Evolutionary conservation across 2,888 invertebrate species (phyloP).

Genomic region (Pilophorus perplexus): DNA sequence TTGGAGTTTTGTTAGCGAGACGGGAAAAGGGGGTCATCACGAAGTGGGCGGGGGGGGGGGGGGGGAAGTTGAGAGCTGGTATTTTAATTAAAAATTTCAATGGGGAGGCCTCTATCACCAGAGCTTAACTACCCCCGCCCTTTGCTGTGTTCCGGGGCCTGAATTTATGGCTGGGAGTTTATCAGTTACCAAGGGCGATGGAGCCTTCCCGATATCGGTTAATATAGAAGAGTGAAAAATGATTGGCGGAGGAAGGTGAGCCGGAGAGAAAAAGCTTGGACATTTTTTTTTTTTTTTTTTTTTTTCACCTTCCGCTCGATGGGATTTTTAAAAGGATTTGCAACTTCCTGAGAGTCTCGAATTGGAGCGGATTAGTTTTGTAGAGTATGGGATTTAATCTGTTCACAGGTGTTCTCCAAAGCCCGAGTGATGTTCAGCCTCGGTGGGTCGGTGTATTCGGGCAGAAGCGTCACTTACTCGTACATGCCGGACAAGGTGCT

Average conservation of each 20-base stretch:
- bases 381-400: too few relatives aligned
- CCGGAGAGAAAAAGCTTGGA: constrained; percentile 5
- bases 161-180: constrained; percentile 27
- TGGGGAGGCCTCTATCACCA: constrained; percentile 12
- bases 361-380: too few relatives aligned
- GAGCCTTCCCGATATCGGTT: constrained; percentile 1
- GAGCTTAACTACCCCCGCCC: constrained; percentile 18
- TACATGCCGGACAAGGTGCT: constrained; percentile 62
- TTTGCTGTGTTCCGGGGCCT: background rate
- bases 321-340: too few relatives aligned
- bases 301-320: background rate
- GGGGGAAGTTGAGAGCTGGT: background rate
- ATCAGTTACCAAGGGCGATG: constrained; percentile 1
- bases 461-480: constrained; percentile 58
- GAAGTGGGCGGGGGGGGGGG: too few relatives aligned
- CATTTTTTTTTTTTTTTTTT: background rate
- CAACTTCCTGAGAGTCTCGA: too few relatives aligned
- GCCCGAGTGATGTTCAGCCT: constrained; percentile 65
- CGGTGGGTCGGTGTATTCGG: constrained; percentile 59
- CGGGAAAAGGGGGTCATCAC: too few relatives aligned
- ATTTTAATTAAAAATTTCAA: constrained; percentile 26
- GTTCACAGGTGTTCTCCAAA: constrained; percentile 62
- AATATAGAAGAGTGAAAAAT: constrained; percentile 8
- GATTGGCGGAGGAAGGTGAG: background rate
- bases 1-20: constrained; percentile 16